phyloP scores from a whole-genome alignment of 2,113 vertebrate genomes.

The western clawed frog (Xenopus tropicalis) region UCB_Xtro_10.0 CM004445.2:35507001-35507500 shows the following conservation, averaged over 20 bases:
- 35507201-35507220: background rate
- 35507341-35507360: slow-evolving; percentile 65
- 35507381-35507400: slow-evolving; percentile 71
- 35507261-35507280: slow-evolving; percentile 63
- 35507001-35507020: no score
- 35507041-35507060: no score
- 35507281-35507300: slow-evolving; percentile 65
- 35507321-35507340: slow-evolving; percentile 71
- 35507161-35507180: background rate
- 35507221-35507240: slow-evolving; percentile 46
- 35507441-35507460: slow-evolving; percentile 76
- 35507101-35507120: no score
- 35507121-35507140: no score
- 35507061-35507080: no score
- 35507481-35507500: slow-evolving; percentile 81
- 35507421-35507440: slow-evolving; percentile 82
- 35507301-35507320: slow-evolving; percentile 78
- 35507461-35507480: slow-evolving; percentile 66
- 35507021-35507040: no score
- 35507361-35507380: slow-evolving; percentile 70
- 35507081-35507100: no score
- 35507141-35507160: no score
- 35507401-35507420: slow-evolving; percentile 70
- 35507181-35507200: background rate
- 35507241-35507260: slow-evolving; percentile 64